Conservation (phyloP, 1,140 invertebrate genomes). For the Trissolcus basalis region DNA sequence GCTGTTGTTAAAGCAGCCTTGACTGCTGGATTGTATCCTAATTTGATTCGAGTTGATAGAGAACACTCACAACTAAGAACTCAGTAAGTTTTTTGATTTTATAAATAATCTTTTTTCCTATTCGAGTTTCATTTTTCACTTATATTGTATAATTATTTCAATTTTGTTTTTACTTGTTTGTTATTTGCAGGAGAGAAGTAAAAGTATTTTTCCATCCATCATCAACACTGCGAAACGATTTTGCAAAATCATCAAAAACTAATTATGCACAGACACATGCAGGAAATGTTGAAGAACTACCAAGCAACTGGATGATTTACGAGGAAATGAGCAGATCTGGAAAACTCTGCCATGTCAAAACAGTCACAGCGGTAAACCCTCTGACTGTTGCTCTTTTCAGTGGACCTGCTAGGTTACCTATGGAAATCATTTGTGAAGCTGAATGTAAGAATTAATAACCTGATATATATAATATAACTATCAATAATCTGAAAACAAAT, state of each 20-base stretch:
- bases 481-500: no score
- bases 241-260: constrained; percentile 67
- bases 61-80: constrained; percentile 78
- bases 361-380: constrained; percentile 86
- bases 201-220: constrained; percentile 85
- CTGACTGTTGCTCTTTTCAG: constrained; percentile 87
- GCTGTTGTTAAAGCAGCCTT: constrained; percentile 93
- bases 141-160: neutral
- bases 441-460: constrained; percentile 67
- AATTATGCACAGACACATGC: constrained; percentile 69
- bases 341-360: constrained; percentile 81
- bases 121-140: no score
- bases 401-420: constrained; percentile 82
- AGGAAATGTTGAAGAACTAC: constrained; percentile 77
- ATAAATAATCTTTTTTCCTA: constrained; percentile 5
- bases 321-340: constrained; percentile 86
- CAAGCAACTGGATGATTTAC: constrained; percentile 89
- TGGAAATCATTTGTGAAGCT: constrained; percentile 78
- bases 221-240: constrained; percentile 80
- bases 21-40: constrained; percentile 91
- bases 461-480: neutral
- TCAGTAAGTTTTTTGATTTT: constrained; percentile 76
- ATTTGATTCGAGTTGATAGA: constrained; percentile 84
- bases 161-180: constrained; percentile 8
- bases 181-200: constrained; percentile 80